Evolutionary conservation across 2,888 invertebrate species (phyloP), one percentile per base, ranked within the genome.

Genomic region (Euspilapteryx auroguttella): DNA sequence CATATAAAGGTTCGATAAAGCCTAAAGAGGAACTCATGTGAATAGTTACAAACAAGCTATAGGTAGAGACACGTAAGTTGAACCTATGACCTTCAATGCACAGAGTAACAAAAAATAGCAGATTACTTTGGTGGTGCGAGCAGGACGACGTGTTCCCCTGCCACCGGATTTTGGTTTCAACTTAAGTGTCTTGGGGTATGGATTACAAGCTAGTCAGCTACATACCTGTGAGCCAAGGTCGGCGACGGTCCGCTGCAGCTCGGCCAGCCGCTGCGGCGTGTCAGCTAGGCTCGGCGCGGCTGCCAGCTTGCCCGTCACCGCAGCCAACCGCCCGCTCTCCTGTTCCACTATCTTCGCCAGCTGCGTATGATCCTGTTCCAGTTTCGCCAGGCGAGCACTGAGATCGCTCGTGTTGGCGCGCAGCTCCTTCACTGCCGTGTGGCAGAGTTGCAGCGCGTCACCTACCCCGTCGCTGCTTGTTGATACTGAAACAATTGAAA

Each of bases 361-460:
- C 27, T 59, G 55, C 15, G 69, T 66, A 29, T 86, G 68, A 22
- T 79, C 78, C 27, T 64, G 47, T 34, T 82, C 80, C 20, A 87
- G 54, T 34, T 77, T 78, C 2, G 66, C 66, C 12, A 87, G 55
- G 40, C 82, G 78, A 27, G 52, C 54, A 39, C 76, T 79, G 28
- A 87, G 68, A 28, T 69, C 65, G 14, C 80, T 84, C 39, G 86
- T 84, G 54, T 87, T 87, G 36, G 81, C 80, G 34, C 81, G 78
- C 24, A 87, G 61, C 40, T 81, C 82, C 46, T 81, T 82, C 7
- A 85, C 81, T 5, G 83, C 75, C 8, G 86, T 82, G 49, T 87
- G 86, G 54, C 85, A 87, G 45, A 82, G 75, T 56, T 87, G 87
- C 28, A 87, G 53, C 2, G 81, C 82, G 49, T 86, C 86, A 28